These are phyloP conservation scores for Bombylius major DNA, from an alignment of 2,888 invertebrate genomes.

Conservation along the genomic window DNA sequence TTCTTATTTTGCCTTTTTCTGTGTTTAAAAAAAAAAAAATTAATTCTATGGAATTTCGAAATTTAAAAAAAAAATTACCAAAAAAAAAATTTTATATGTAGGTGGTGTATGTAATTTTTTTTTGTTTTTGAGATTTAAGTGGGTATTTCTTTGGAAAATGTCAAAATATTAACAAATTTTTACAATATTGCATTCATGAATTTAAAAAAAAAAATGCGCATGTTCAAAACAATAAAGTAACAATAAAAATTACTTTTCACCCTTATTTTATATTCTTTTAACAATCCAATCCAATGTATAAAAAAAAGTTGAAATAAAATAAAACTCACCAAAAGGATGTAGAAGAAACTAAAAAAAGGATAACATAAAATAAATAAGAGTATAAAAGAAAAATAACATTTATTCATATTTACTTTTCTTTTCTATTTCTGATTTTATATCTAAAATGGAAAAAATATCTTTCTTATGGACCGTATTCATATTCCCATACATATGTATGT, in stretches of 20 bases:
- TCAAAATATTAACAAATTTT: no score
- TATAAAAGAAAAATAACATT: background rate
- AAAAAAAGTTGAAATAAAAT: background rate
- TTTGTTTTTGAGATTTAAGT: no score
- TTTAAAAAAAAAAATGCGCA: background rate
- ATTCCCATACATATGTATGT: background rate
- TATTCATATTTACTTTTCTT: background rate
- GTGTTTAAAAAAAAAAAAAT: no score
- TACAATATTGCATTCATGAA: background rate
- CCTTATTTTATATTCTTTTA: background rate
- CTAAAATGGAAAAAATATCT: background rate
- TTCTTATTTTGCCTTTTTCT: no score
- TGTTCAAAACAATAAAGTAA: background rate
- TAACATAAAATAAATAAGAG: background rate
- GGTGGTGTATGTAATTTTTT: no score
- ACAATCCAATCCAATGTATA: background rate
- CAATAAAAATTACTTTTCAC: background rate
- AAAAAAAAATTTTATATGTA: no score
- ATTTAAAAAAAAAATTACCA: no score
- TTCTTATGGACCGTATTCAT: background rate
- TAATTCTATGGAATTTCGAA: no score
- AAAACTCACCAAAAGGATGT: background rate
- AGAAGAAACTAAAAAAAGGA: background rate
- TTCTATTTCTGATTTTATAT: background rate
- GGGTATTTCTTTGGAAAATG: no score